Conservation (phyloP, 2,888 invertebrate species). For the Drosophila paramelanica region DNA sequence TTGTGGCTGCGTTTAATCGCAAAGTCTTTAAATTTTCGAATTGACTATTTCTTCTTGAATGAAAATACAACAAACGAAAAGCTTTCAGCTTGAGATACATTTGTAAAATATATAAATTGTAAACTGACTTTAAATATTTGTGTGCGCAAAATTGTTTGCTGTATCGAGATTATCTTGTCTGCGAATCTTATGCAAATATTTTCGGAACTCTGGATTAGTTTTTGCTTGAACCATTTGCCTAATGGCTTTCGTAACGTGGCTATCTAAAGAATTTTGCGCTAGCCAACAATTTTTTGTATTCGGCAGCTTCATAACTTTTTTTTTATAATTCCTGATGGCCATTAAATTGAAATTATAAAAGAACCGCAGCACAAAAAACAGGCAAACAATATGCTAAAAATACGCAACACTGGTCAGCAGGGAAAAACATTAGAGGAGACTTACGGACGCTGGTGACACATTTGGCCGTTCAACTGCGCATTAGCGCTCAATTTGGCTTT, state of each 20-base stretch:
- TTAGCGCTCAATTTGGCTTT: conserved; percentile 73
- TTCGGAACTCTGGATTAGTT: conserved; percentile 53
- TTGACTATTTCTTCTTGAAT: conserved; percentile 14
- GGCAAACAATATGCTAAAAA: conserved; percentile 38
- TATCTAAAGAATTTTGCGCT: conserved; percentile 21
- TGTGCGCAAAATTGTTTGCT: conserved; percentile 10
- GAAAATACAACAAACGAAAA: background rate
- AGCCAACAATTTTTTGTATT: background rate
- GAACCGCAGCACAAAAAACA: conserved; percentile 15
- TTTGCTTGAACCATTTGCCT: conserved; percentile 48
- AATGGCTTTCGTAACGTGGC: conserved; percentile 44
- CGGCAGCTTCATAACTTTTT: conserved; percentile 59
- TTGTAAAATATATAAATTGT: conserved; percentile 34
- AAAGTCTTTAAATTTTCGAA: conserved; percentile 8
- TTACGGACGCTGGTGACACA: conserved; percentile 54
- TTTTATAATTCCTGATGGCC: conserved; percentile 80
- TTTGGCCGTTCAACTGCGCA: conserved; percentile 56
- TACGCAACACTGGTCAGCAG: conserved; percentile 15
- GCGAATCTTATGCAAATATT: conserved; percentile 72
- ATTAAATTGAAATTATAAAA: conserved; percentile 76
- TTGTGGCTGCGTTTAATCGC: conserved; percentile 15
- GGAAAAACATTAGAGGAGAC: conserved; percentile 37
- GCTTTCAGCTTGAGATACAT: conserved; percentile 33
- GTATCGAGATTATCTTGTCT: conserved; percentile 26
- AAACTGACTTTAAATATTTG: conserved; percentile 28